Evolutionary conservation across 2,113 vertebrate species (phyloP).

Genomic region (Glaucidium brasilianum): DNA sequence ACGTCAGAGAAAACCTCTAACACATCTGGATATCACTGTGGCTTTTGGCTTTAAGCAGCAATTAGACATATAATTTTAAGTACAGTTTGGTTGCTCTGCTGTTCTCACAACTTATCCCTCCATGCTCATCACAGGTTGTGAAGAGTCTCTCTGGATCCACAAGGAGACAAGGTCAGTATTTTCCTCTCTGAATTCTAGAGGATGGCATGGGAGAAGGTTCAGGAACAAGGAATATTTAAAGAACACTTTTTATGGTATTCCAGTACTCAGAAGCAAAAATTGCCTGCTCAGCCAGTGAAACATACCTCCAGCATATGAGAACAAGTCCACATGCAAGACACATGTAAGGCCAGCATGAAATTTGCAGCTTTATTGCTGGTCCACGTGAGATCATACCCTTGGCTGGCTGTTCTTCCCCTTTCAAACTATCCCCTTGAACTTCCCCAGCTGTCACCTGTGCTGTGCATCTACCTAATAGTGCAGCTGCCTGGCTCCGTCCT

Average conservation of each 20-base stretch:
- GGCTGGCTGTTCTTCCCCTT: slow-evolving; percentile 37
- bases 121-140: background rate
- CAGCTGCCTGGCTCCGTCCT: slow-evolving; percentile 97
- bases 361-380: background rate
- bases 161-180: background rate
- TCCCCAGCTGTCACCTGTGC: slow-evolving; percentile 40
- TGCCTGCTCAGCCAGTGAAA: slow-evolving; percentile 1
- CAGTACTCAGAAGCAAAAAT: background rate
- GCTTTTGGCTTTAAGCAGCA: background rate
- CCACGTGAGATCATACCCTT: slow-evolving; percentile 44
- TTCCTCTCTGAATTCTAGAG: background rate
- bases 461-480: slow-evolving; percentile 89
- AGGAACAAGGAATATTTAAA: background rate
- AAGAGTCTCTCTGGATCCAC: background rate
- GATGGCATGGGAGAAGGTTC: background rate
- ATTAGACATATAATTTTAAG: background rate
- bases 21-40: background rate
- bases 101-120: background rate
- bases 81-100: background rate
- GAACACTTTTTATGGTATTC: background rate
- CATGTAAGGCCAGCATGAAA: slow-evolving; percentile 6
- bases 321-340: background rate
- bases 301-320: background rate
- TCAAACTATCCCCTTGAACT: background rate
- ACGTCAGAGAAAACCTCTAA: background rate